These are phyloP conservation scores for Neodiprion pinetum DNA, from an alignment of 1,140 invertebrate genomes.

Conservation along the genomic window DNA sequence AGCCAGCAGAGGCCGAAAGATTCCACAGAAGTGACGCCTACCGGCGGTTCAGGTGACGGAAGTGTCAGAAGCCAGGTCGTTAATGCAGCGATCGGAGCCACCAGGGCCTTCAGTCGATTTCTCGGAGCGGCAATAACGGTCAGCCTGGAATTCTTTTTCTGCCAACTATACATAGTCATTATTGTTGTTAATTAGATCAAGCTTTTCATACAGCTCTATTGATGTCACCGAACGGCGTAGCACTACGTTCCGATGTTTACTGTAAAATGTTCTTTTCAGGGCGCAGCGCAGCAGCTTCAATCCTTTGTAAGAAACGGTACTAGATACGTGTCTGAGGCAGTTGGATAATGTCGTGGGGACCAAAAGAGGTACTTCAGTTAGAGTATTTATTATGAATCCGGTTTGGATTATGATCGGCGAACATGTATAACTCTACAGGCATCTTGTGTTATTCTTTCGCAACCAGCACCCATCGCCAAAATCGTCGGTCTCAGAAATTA, in stretches of 20 bases:
- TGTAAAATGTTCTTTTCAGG: constrained; percentile 48
- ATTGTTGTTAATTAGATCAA: constrained; percentile 17
- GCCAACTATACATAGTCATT: not conserved
- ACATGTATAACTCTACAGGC: no score
- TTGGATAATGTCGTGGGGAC: constrained; percentile 20
- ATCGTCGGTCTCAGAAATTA: no score
- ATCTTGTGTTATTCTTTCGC: no score
- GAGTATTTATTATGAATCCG: no score
- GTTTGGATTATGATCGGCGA: no score
- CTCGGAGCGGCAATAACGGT: constrained; percentile 78
- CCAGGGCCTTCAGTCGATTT: constrained; percentile 75
- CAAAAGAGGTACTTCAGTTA: no score
- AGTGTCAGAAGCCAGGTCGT: constrained; percentile 68
- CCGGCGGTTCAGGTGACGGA: constrained; percentile 26
- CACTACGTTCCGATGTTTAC: not conserved
- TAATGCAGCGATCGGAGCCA: constrained; percentile 74
- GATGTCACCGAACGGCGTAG: constrained; percentile 9
- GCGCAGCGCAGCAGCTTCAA: constrained; percentile 60
- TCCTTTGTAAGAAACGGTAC: constrained; percentile 58
- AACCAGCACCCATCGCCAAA: no score
- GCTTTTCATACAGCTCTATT: constrained; percentile 15
- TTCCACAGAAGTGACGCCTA: not conserved
- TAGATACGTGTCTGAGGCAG: constrained; percentile 41
- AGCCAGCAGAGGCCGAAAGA: constrained; percentile 5
- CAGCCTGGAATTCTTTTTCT: constrained; percentile 23